Conservation (phyloP, 2,113 vertebrate species). For the Arenaria interpres region DNA sequence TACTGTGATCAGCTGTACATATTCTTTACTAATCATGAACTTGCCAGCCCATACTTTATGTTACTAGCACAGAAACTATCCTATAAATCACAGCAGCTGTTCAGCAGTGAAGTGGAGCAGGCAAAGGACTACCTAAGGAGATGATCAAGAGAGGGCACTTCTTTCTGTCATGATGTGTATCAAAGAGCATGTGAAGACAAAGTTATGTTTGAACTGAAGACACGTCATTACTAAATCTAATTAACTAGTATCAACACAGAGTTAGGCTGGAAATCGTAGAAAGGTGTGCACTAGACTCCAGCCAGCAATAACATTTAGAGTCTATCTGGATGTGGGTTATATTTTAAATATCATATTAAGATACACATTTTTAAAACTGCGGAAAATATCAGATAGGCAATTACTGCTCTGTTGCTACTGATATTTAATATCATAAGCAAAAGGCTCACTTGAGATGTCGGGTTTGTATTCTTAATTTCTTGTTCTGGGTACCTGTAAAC, state of each 20-base stretch:
- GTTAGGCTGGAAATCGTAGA: background rate
- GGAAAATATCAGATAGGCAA: background rate
- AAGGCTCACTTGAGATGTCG: background rate
- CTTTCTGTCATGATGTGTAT: background rate
- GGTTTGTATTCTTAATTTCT: background rate
- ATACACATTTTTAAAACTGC: background rate
- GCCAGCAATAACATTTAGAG: background rate
- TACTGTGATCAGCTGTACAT: background rate
- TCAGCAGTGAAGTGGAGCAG: background rate
- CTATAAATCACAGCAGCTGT: background rate
- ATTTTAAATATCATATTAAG: background rate
- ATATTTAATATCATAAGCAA: background rate
- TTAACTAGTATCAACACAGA: background rate
- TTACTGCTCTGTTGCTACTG: background rate
- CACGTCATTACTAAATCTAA: background rate
- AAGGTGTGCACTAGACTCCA: background rate
- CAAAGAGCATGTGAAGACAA: background rate
- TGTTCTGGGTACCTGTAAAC: background rate
- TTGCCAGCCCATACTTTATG: background rate
- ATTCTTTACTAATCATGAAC: background rate
- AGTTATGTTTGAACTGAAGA: background rate
- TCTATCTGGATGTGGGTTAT: background rate
- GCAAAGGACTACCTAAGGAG: background rate
- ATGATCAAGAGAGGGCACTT: background rate
- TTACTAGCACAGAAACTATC: background rate